Evolutionary conservation across 2,888 invertebrate species (phyloP).

Genomic region (Urechis unicinctus): DNA sequence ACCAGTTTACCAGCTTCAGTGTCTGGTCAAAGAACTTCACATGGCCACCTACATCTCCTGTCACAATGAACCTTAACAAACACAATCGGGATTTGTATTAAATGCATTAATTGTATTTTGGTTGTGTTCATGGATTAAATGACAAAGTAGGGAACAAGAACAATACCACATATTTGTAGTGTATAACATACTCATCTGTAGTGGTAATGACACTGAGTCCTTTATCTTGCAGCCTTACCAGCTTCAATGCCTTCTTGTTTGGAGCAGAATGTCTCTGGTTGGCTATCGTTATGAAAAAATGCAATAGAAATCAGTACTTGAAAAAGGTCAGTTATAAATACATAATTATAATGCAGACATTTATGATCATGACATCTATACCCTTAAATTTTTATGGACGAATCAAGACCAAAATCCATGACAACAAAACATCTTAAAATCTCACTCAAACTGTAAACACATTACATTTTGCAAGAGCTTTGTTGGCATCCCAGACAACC

Average conservation of each 20-base stretch:
- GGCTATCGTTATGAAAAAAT: no score
- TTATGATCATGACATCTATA: no score
- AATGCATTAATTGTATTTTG: not conserved
- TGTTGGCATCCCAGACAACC: slow-evolving; percentile 50
- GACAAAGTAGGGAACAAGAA: not conserved
- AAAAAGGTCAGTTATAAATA: no score
- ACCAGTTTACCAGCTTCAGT: slow-evolving; percentile 49
- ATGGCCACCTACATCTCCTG: slow-evolving; percentile 49
- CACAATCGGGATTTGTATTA: not conserved
- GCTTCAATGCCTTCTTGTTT: slow-evolving; percentile 49
- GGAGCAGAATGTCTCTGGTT: no score
- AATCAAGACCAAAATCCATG: no score
- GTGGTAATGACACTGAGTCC: slow-evolving; percentile 48
- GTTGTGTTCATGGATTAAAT: not conserved
- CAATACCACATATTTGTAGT: not conserved
- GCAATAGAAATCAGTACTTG: no score
- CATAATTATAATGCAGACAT: no score
- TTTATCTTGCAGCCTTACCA: slow-evolving; percentile 46
- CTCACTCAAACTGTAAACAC: not conserved
- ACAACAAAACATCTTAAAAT: no score
- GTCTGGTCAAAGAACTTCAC: slow-evolving; percentile 51
- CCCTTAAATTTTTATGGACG: no score
- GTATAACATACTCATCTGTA: slow-evolving; percentile 27
- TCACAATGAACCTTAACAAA: slow-evolving; percentile 43
- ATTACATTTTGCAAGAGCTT: slow-evolving; percentile 23